A percentile compares a stretch with the other conserved stretches of the same genome.
Evolutionary conservation across 2,113 vertebrate species (phyloP).

Genomic region (Plecotus auritus): DNA sequence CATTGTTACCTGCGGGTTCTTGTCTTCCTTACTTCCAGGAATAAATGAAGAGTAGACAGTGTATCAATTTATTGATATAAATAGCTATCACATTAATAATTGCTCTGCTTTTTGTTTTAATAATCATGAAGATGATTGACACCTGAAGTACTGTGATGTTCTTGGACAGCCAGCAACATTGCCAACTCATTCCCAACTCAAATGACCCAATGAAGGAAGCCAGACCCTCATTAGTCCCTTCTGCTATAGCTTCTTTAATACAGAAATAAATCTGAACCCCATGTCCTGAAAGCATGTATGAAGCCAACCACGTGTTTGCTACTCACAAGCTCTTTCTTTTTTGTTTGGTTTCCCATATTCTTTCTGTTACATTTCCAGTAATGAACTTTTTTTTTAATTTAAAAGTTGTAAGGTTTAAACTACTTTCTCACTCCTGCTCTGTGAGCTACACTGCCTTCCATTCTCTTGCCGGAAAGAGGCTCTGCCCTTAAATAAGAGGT

Average conservation of each 20-base stretch:
- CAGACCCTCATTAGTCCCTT: background rate
- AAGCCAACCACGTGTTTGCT: background rate
- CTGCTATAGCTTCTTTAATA: background rate
- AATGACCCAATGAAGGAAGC: background rate
- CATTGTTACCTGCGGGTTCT: background rate
- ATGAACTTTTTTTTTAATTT: background rate
- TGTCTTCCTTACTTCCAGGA: background rate
- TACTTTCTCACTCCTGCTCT: background rate
- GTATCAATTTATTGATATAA: background rate
- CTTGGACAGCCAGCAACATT: background rate
- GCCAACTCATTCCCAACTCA: background rate
- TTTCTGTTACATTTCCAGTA: background rate
- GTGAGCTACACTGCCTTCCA: background rate
- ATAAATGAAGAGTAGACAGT: background rate
- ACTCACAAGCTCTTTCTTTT: background rate
- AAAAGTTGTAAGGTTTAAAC: background rate
- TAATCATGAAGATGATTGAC: background rate
- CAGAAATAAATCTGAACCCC: background rate
- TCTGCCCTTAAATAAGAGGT: background rate
- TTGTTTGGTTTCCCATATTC: background rate
- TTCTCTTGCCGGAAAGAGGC: background rate
- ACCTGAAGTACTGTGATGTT: background rate
- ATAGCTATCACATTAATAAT: background rate
- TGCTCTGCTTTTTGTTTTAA: background rate
- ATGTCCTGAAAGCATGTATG: background rate